These are phyloP conservation scores for Rafetus swinhoei DNA, from an alignment of 2,113 vertebrate species.

Conservation along the genomic window DNA sequence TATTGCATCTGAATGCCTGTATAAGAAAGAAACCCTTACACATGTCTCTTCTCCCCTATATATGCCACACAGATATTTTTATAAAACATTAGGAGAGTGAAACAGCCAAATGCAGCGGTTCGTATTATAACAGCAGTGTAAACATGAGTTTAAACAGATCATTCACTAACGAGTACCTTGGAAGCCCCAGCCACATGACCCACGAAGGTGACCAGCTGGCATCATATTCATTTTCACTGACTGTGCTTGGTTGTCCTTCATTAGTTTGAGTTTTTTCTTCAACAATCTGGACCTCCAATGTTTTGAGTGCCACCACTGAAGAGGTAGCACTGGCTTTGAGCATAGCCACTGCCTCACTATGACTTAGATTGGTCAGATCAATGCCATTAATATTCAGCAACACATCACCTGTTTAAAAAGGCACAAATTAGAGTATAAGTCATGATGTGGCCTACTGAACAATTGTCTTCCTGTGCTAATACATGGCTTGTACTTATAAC, in stretches of 20 bases:
- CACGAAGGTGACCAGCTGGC: constrained; percentile 97
- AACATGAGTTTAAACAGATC: background rate
- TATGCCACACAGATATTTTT: background rate
- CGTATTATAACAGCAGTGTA: background rate
- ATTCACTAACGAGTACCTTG: constrained; percentile 79
- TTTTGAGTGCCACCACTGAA: constrained; percentile 87
- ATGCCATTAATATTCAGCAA: constrained; percentile 95
- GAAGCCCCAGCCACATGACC: constrained; percentile 98
- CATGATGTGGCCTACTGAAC: background rate
- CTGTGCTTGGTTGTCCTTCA: constrained; percentile 83
- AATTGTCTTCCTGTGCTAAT: background rate
- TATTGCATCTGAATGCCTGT: background rate
- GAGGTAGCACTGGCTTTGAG: constrained; percentile 95
- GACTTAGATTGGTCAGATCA: constrained; percentile 93
- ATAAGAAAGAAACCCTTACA: background rate
- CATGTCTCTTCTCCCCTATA: background rate
- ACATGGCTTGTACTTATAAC: background rate
- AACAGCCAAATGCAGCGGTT: background rate
- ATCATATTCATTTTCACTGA: constrained; percentile 92
- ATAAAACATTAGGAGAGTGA: background rate
- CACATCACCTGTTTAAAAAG: constrained; percentile 86
- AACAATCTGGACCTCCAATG: constrained; percentile 90
- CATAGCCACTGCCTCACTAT: constrained; percentile 95
- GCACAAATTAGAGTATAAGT: background rate
- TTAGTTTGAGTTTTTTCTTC: constrained; percentile 83